These are phyloP conservation scores for Phrynocephalus guinanensis DNA, from an alignment of 2,797 vertebrate species.

Conservation along the genomic window DNA sequence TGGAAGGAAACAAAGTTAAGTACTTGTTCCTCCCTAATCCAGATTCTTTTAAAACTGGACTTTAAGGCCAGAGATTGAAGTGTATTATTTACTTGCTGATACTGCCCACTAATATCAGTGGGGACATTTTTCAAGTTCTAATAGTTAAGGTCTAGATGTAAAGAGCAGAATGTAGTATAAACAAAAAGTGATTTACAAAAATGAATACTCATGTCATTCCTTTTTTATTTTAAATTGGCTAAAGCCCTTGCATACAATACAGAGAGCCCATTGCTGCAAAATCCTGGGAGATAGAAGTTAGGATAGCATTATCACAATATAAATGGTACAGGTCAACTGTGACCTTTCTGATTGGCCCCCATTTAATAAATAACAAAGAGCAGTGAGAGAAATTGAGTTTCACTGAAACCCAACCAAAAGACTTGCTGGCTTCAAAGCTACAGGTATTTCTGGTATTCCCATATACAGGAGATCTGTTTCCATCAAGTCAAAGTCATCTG, in stretches of 20 bases:
- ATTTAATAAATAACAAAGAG: constrained; percentile 27
- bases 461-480: not conserved
- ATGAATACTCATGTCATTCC: not conserved
- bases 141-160: not conserved
- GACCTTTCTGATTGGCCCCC: not conserved
- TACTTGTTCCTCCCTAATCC: not conserved
- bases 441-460: not conserved
- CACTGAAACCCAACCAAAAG: not conserved
- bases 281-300: not conserved
- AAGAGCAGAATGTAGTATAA: too few species aligned
- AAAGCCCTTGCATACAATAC: not conserved
- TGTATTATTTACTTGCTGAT: not conserved
- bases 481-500: not conserved
- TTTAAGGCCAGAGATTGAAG: not conserved
- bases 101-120: not conserved
- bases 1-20: too few species aligned
- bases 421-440: not conserved
- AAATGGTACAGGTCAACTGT: not conserved
- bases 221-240: constrained; percentile 55
- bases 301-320: not conserved
- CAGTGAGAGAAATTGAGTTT: not conserved
- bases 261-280: not conserved
- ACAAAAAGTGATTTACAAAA: not conserved
- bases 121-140: not conserved
- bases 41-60: not conserved